Evolutionary conservation across 2,113 vertebrate species (phyloP).

Genomic region (Scophthalmus maximus): DNA sequence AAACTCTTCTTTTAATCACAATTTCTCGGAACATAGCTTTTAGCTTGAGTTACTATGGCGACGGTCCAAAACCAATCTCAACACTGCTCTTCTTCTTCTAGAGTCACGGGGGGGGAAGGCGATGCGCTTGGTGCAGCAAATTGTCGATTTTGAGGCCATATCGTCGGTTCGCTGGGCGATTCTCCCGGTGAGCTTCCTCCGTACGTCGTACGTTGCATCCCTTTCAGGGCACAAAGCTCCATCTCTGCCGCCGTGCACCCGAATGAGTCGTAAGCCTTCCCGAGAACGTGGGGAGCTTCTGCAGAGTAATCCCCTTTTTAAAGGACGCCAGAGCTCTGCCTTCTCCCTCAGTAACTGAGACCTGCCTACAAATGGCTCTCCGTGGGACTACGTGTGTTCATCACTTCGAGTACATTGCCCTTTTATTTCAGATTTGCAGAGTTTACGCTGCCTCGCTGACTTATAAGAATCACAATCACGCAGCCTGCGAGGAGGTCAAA

Average conservation of each 20-base stretch:
- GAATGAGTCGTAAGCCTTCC: conserved; percentile 70
- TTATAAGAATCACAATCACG: conserved; percentile 21
- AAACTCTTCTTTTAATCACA: background rate
- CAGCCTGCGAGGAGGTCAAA: conserved; percentile 16
- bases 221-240: conserved; percentile 54
- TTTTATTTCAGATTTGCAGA: conserved; percentile 30
- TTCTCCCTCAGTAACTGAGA: conserved; percentile 58
- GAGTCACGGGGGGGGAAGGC: background rate
- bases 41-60: background rate
- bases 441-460: conserved; percentile 41
- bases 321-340: conserved; percentile 51
- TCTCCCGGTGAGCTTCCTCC: conserved; percentile 33
- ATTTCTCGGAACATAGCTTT: background rate
- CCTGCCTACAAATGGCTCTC: conserved; percentile 69
- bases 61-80: background rate
- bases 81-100: background rate
- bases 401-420: conserved; percentile 43
- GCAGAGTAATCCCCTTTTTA: conserved; percentile 76
- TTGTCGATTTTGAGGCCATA: conserved; percentile 51
- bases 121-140: conserved; percentile 23
- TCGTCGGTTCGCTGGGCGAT: conserved; percentile 39
- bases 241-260: conserved; percentile 43
- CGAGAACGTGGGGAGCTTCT: conserved; percentile 52
- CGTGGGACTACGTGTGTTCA: conserved; percentile 43
- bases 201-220: conserved; percentile 43